Evolutionary conservation across 2,888 invertebrate species (phyloP), one percentile per base, ranked within the genome.

Genomic region (Seira sanloemensis): DNA sequence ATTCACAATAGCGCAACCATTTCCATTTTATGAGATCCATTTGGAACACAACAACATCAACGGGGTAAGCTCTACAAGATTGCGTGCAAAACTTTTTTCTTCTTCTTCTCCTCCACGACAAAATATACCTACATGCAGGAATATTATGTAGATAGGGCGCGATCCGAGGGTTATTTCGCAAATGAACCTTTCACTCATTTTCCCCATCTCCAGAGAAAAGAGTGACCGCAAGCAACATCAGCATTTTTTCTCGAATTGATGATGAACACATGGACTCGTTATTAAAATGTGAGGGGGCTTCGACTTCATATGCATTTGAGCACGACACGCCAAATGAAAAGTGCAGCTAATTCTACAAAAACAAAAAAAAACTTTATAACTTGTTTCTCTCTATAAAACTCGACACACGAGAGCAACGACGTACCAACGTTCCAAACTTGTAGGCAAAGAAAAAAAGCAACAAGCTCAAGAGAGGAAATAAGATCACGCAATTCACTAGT

Each of bases 401-500:
- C 5, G 37, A 37, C 4, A 37, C 37, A 37, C 37, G 37, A 37
- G 37, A 58, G 16, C 37, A 9, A 37, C 5, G 7, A 37, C 37
- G 37, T 9, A 37, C 5, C 5, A 37, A 5, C 12, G 5, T 37
- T 37, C 37, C 5, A 37, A 37, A 12, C 12, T 37, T 5, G 37
- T 37, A 5, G 18, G 4, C 16, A 9, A 58, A 2, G n/a, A 18
- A 58, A 58, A 58, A 58, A n/a, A 58, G 58, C 58, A 50, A 27
- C 54, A 75, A 18, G 74, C 62, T 62, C 58, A 21, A 72, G 72
- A 54, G 46, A 37, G 50, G 25, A 54, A 71, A 24, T 54, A 50
- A 58, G 72, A 72, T 72, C 72, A 72, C 72, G 72, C 72, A 72
- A 72, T 72, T 54, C 24, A 2, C 23, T 58, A 72, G 72, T 50